Evolutionary conservation across 2,113 vertebrate species (phyloP), one percentile per base, ranked within the genome.

Genomic region (Aphelocoma coerulescens): DNA sequence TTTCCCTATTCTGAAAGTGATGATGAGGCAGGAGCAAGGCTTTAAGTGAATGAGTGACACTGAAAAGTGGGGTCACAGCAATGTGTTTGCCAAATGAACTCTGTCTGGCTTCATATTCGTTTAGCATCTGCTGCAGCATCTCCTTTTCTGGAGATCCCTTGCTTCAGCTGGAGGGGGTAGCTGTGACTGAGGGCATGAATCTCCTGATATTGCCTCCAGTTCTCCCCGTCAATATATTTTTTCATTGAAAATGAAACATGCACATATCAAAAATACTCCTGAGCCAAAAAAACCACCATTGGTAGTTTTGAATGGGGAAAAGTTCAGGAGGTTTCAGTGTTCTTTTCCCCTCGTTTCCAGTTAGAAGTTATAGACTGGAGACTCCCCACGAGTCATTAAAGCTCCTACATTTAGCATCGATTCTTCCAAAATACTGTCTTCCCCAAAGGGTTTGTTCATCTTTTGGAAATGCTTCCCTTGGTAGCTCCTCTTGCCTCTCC

Each of bases 401-500:
- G 7, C 15, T 77, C 52, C 57, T 71, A 63, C 52, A 65, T 89
- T 92, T 81, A 89, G 13, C 61, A 92, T 46, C 0, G 16, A 48
- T 87, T 95, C 80, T 95, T 89, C 71, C 66, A 94, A 85, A 82
- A 71, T n/a, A 49, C 3, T 13, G n/a, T 61, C 73, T 77, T 87
- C 48, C 86, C 73, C 65, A 46, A 68, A 85, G 37, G 39, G 19
- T 91, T 87, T 78, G 41, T 76, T 95, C 73, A 78, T 78, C 57
- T 91, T 85, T 86, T 86, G 65, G 44, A 92, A 93, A 95, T 75
- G 39, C 21, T 94, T 92, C 89, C 76, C 44, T 89, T 35, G 61
- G 43, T 91, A 52, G 43, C 71, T 89, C 81, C 68, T 65, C 46
- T 94, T 57, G 44, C 52, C 20, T 94, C 44, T 85, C 15, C 69